A percentile compares a stretch with the other conserved stretches of the same genome.
phyloP scores from a whole-genome alignment of 2,888 invertebrate species.

The Leptarthrus brevirostris region DNA sequence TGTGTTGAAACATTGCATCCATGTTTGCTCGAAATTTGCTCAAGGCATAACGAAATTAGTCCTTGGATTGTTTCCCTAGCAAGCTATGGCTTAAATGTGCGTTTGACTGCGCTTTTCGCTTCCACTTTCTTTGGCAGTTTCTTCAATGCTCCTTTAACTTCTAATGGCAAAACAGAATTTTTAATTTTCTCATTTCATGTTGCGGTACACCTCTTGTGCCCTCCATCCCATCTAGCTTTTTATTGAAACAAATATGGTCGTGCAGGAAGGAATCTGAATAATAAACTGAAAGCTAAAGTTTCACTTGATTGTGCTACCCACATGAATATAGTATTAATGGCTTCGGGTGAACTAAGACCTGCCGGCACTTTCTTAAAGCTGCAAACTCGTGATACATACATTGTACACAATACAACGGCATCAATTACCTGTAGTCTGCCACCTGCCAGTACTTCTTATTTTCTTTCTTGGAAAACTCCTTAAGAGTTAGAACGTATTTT shows the following conservation, averaged over 20 bases:
- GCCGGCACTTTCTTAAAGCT: not conserved
- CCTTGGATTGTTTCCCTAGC: conserved; percentile 41
- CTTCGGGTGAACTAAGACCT: conserved; percentile 26
- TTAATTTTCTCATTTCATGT: conserved; percentile 17
- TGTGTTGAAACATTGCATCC: conserved; percentile 14
- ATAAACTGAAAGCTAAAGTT: conserved; percentile 40
- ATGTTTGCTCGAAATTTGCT: conserved; percentile 40
- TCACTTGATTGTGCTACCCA: conserved; percentile 13
- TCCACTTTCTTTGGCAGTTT: conserved; percentile 31
- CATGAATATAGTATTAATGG: conserved; percentile 9
- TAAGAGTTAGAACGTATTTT: no score
- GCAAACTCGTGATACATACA: no score
- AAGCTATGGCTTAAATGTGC: conserved; percentile 37
- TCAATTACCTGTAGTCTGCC: no score
- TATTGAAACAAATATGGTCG: conserved; percentile 5
- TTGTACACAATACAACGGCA: no score
- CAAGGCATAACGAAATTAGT: conserved; percentile 36
- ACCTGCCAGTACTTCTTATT: no score
- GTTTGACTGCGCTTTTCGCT: conserved; percentile 42
- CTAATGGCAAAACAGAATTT: conserved; percentile 35
- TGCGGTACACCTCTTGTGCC: not conserved
- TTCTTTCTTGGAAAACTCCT: no score
- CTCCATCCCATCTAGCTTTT: conserved; percentile 13
- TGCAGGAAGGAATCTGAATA: conserved; percentile 30
- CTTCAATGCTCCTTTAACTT: conserved; percentile 39